phyloP scores from a whole-genome alignment of 2,113 vertebrate genomes.

The Castor canadensis region DNA sequence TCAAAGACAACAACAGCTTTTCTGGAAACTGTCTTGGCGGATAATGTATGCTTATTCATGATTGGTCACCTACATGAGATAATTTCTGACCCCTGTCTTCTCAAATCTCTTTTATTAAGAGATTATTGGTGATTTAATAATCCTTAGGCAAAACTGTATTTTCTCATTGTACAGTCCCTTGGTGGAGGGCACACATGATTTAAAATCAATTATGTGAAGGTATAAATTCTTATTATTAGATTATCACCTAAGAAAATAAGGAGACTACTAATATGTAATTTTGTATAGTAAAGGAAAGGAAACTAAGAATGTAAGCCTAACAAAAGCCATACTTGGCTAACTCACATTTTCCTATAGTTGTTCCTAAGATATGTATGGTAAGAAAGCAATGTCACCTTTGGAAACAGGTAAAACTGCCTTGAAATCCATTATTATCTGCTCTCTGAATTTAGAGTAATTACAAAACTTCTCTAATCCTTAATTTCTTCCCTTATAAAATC shows the following conservation, averaged over 20 bases:
- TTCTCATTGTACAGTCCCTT: not conserved
- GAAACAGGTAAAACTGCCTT: not conserved
- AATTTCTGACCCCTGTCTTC: not conserved
- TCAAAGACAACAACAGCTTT: not conserved
- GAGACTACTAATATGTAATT: not conserved
- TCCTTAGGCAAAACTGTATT: not conserved
- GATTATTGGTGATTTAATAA: not conserved
- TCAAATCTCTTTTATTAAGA: not conserved
- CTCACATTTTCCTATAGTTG: not conserved
- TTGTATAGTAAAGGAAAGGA: not conserved
- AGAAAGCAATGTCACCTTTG: not conserved
- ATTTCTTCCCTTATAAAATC: constrained; percentile 49
- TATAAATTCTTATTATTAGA: not conserved
- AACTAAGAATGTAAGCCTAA: not conserved
- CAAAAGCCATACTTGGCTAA: not conserved
- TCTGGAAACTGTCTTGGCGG: not conserved
- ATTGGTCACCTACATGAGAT: not conserved
- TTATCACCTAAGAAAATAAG: not conserved
- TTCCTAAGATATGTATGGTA: not conserved
- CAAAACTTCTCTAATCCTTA: not conserved
- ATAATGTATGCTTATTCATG: accelerated
- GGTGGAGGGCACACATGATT: not conserved
- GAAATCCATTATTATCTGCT: not conserved
- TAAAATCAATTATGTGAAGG: not conserved
- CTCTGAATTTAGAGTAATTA: constrained; percentile 3